These are phyloP conservation scores for Sebastes dallii DNA, from an alignment of 2,797 vertebrate species.

Conservation along the genomic window DNA sequence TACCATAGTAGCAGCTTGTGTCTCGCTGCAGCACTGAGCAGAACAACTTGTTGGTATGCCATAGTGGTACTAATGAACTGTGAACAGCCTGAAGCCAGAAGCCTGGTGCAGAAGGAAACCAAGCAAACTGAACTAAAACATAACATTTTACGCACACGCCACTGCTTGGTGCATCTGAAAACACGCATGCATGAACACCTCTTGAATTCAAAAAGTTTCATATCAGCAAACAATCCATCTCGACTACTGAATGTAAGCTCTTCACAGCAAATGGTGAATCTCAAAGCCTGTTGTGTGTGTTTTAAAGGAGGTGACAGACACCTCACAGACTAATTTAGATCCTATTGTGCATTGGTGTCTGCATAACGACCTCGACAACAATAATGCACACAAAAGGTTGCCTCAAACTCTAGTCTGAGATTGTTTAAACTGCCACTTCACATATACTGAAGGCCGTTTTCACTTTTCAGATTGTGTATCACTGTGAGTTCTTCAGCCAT, in stretches of 20 bases:
- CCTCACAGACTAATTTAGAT: neutral
- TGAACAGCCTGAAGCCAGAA: neutral
- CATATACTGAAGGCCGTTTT: neutral
- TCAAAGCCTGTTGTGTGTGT: neutral
- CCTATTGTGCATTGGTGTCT: neutral
- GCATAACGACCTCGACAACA: neutral
- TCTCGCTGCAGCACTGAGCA: neutral
- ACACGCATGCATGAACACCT: neutral
- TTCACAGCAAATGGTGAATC: neutral
- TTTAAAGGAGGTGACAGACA: neutral
- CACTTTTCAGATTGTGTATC: neutral
- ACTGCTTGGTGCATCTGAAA: neutral
- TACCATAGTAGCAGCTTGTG: neutral
- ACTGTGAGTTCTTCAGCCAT: neutral
- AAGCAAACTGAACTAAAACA: neutral
- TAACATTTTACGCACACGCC: neutral
- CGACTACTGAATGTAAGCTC: neutral
- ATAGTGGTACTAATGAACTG: neutral
- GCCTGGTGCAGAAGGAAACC: neutral
- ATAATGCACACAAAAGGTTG: neutral
- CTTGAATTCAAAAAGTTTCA: neutral
- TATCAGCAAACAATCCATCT: neutral
- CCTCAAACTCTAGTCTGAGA: neutral
- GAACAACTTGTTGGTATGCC: slow-evolving; percentile 1
- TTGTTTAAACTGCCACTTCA: neutral